phyloP scores from a whole-genome alignment of 2,888 invertebrate species.

The Colletes collaris region DNA sequence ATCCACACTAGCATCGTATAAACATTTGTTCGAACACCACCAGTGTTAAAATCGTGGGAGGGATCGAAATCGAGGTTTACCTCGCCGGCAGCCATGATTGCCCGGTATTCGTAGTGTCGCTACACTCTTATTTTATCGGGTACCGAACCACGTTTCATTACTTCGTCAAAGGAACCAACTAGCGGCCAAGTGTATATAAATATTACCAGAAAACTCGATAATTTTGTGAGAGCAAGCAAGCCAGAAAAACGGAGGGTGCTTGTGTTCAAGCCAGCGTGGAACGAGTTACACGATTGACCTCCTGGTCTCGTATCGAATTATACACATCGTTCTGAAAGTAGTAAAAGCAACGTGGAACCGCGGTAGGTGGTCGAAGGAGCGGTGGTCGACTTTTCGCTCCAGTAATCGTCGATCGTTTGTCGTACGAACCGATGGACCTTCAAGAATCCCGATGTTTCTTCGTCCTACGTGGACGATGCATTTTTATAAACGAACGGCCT shows the following conservation, averaged over 20 bases:
- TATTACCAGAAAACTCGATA: conserved; percentile 63
- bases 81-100: too few species aligned
- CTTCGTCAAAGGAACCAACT: conserved; percentile 46
- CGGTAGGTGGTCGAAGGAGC: conserved; percentile 56
- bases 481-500: conserved; percentile 17
- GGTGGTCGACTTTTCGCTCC: conserved; percentile 75
- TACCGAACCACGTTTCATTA: conserved; percentile 32
- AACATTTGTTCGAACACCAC: too few species aligned
- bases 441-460: conserved; percentile 27
- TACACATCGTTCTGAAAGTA: conserved; percentile 54
- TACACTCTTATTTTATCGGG: conserved; percentile 18
- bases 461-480: not conserved
- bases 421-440: conserved; percentile 60
- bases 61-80: too few species aligned
- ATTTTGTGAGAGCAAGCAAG: conserved; percentile 55
- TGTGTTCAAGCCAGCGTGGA: conserved; percentile 71
- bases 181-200: conserved; percentile 41
- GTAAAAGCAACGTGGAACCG: conserved; percentile 61
- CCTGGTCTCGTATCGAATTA: conserved; percentile 60
- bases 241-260: conserved; percentile 57
- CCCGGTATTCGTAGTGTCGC: conserved; percentile 1
- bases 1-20: too few species aligned
- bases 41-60: too few species aligned
- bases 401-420: conserved; percentile 76
- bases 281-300: conserved; percentile 68